These are phyloP conservation scores for Calephelis virginiensis DNA, from an alignment of 1,140 invertebrate genomes.

Conservation along the genomic window DNA sequence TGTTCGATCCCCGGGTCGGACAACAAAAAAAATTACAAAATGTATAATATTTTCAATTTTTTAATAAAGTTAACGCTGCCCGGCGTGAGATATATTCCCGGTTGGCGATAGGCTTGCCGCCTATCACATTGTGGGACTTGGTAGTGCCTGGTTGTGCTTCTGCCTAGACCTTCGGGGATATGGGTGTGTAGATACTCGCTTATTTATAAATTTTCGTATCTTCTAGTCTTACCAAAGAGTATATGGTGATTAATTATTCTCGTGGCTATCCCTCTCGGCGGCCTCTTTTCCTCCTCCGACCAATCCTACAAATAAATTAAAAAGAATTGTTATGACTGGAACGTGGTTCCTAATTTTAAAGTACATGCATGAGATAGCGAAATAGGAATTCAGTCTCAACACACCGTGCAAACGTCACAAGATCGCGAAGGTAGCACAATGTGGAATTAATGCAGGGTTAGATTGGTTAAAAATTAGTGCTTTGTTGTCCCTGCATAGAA, in stretches of 20 bases:
- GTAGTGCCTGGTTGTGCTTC: too few species aligned
- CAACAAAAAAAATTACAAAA: too few species aligned
- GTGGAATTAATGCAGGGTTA: constrained; percentile 1
- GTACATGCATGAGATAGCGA: neutral
- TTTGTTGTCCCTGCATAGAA: neutral
- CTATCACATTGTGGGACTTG: too few species aligned
- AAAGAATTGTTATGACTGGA: constrained; percentile 16
- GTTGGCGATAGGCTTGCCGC: too few species aligned
- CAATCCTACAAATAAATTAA: constrained; percentile 57
- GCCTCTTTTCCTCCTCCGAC: constrained; percentile 73
- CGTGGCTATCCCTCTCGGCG: constrained; percentile 75
- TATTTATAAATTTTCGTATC: constrained; percentile 1
- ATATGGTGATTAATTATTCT: constrained; percentile 78
- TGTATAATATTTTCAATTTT: too few species aligned
- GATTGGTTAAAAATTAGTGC: neutral
- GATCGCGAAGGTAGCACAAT: neutral
- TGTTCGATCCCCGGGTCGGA: too few species aligned
- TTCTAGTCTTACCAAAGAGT: constrained; percentile 62
- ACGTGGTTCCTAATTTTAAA: neutral
- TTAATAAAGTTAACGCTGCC: too few species aligned
- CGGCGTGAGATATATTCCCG: too few species aligned
- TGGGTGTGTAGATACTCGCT: too few species aligned
- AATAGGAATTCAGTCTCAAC: neutral
- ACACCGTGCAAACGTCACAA: constrained; percentile 11
- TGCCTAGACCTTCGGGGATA: too few species aligned